Evolutionary conservation across 2,888 invertebrate species (phyloP).

Genomic region (Philonicus albiceps): DNA sequence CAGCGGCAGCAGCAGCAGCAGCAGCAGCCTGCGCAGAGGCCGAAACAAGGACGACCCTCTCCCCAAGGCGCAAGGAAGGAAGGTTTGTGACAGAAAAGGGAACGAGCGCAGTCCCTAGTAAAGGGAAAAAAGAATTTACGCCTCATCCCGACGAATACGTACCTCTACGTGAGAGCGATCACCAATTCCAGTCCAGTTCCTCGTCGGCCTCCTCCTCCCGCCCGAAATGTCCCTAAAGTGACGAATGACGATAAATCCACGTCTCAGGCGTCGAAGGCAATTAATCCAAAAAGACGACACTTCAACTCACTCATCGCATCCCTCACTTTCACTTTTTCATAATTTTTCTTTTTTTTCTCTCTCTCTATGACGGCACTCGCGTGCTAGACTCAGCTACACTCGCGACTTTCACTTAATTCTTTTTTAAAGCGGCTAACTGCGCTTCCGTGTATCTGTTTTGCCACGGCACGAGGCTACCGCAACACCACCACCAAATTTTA

Average conservation of each 20-base stretch:
- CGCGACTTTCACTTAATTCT: not conserved
- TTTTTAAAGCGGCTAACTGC: not conserved
- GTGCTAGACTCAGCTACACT: not conserved
- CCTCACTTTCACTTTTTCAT: constrained; percentile 31
- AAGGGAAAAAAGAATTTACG: constrained; percentile 21
- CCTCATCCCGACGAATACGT: constrained; percentile 7
- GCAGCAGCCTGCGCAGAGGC: not conserved
- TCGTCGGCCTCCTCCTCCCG: not conserved
- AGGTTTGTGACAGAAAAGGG: not conserved
- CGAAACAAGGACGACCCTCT: not conserved
- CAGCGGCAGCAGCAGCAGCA: not conserved
- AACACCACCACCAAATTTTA: not conserved
- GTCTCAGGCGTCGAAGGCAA: not conserved
- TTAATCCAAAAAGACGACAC: constrained; percentile 24
- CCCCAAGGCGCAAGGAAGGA: not conserved
- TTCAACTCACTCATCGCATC: not conserved
- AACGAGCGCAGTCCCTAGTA: not conserved
- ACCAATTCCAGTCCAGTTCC: not conserved
- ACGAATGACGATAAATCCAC: constrained; percentile 23
- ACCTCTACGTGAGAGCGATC: constrained; percentile 15
- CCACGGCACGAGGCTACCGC: not conserved
- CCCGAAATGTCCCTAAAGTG: not conserved
- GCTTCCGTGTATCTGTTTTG: not conserved
- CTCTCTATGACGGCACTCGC: not conserved
- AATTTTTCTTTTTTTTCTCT: not conserved